phyloP scores from a whole-genome alignment of 2,113 vertebrate genomes.

The Cynocephalus volans region DNA sequence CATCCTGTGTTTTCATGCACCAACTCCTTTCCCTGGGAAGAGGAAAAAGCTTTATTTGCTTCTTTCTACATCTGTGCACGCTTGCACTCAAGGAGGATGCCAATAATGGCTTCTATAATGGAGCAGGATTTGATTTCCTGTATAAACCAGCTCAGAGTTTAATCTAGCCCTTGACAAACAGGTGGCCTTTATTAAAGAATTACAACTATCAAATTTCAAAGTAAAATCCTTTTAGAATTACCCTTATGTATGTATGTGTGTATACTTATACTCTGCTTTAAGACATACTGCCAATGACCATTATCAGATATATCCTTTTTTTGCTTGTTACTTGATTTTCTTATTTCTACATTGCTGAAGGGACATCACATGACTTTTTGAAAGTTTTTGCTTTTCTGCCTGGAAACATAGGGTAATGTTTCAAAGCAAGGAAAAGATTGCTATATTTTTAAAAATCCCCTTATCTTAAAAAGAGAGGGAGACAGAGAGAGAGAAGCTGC shows the following conservation, averaged over 20 bases:
- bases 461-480: neutral
- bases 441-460: slow-evolving; percentile 37
- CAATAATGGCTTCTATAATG: neutral
- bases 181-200: slow-evolving; percentile 68
- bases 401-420: slow-evolving; percentile 52
- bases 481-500: neutral
- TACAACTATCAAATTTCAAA: slow-evolving; percentile 51
- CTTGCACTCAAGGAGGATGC: neutral
- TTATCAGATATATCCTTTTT: slow-evolving; percentile 47
- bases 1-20: neutral
- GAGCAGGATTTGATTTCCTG: slow-evolving; percentile 41
- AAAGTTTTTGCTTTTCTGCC: slow-evolving; percentile 67
- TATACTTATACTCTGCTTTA: slow-evolving; percentile 39
- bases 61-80: neutral
- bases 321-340: slow-evolving; percentile 48
- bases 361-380: slow-evolving; percentile 55
- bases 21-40: neutral
- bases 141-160: slow-evolving; percentile 36
- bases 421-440: slow-evolving; percentile 49
- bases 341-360: slow-evolving; percentile 64
- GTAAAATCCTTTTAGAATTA: slow-evolving; percentile 16
- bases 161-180: slow-evolving; percentile 48
- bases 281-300: slow-evolving; percentile 49
- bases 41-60: neutral
- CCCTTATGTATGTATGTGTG: neutral